These are phyloP conservation scores for Eptesicus fuscus DNA, from an alignment of 2,113 vertebrate genomes.

Conservation along the genomic window DNA sequence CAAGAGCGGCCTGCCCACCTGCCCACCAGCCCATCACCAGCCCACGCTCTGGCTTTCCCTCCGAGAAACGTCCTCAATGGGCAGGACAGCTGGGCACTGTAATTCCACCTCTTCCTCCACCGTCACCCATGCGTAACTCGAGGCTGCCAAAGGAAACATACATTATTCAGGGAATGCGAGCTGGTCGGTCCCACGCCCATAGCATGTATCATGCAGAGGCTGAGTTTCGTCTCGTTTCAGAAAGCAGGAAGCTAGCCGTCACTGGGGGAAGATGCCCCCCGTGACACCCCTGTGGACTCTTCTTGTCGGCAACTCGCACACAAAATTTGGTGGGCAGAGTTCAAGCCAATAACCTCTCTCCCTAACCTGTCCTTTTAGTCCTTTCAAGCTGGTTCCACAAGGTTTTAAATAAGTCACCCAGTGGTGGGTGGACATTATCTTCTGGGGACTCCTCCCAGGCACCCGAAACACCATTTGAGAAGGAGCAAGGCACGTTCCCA, in stretches of 20 bases:
- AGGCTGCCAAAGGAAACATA: background rate
- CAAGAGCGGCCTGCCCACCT: background rate
- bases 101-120: constrained; percentile 22
- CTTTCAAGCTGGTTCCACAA: constrained; percentile 57
- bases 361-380: constrained; percentile 3
- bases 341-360: background rate
- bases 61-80: background rate
- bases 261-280: background rate
- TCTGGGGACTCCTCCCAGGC: constrained; percentile 72
- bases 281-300: background rate
- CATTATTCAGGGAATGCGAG: constrained; percentile 47
- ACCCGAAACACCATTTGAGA: constrained; percentile 70
- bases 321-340: background rate
- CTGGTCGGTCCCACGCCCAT: background rate
- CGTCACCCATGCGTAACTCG: background rate
- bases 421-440: constrained; percentile 70
- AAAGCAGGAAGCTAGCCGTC: background rate
- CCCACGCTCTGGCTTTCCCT: background rate
- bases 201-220: background rate
- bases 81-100: background rate
- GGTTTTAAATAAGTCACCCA: constrained; percentile 60
- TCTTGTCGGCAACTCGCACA: background rate
- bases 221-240: background rate
- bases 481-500: constrained; percentile 54
- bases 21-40: background rate